These are phyloP conservation scores for Apis laboriosa DNA, from an alignment of 1,140 invertebrate genomes.

Conservation along the genomic window DNA sequence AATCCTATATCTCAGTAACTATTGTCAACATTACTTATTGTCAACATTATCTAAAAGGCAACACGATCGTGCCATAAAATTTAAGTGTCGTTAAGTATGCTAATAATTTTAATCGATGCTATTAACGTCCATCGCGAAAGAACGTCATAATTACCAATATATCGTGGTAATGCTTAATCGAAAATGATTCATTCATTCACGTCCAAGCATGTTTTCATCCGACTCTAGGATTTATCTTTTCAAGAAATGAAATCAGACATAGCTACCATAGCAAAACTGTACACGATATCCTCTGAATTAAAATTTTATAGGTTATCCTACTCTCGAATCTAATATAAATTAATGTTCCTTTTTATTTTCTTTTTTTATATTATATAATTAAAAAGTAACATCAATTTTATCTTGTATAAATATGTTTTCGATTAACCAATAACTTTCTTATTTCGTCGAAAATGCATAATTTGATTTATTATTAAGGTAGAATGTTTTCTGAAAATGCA, in stretches of 20 bases:
- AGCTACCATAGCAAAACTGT: background rate
- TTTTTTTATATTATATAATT: no score
- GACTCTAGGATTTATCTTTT: slow-evolving; percentile 1
- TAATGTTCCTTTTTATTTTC: background rate
- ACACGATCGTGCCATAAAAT: background rate
- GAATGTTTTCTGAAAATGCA: background rate
- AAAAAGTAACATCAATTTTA: no score
- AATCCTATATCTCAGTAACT: no score
- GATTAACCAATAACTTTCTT: no score
- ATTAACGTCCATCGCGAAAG: background rate
- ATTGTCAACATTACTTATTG: background rate
- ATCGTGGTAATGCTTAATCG: slow-evolving; percentile 11
- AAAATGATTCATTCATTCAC: slow-evolving; percentile 25
- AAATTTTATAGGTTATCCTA: slow-evolving; percentile 9
- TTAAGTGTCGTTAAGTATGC: background rate
- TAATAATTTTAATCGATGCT: slow-evolving; percentile 19
- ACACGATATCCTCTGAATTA: background rate
- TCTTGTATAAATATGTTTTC: no score
- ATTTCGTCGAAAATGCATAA: background rate
- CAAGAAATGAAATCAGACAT: slow-evolving; percentile 11
- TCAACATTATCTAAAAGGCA: no score
- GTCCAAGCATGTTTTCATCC: background rate
- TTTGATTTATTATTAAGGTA: background rate
- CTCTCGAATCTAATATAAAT: background rate
- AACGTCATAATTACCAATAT: slow-evolving; percentile 1